Evolutionary conservation across 2,888 invertebrate species (phyloP).

Genomic region (Helleia helle): DNA sequence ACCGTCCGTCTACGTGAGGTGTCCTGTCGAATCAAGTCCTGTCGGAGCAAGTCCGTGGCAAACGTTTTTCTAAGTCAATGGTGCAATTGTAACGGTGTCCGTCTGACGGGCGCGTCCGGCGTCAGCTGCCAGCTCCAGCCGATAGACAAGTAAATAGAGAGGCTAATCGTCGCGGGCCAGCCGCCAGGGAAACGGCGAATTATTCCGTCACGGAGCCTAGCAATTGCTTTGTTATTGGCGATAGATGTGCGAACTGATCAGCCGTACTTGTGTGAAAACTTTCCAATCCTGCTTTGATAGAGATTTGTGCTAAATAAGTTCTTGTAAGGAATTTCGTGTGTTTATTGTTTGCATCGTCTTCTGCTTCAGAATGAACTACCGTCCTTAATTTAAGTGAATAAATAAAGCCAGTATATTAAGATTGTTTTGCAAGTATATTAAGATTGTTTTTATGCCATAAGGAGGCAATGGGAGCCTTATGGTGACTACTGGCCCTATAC

Average conservation of each 20-base stretch:
- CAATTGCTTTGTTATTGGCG: constrained; percentile 59
- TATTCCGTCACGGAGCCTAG: constrained; percentile 63
- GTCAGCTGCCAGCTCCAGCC: constrained; percentile 66
- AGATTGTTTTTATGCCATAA: too few species aligned
- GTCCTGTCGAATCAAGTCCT: constrained; percentile 36
- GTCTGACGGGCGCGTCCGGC: constrained; percentile 54
- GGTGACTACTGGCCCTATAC: too few species aligned
- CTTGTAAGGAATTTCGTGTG: too few species aligned
- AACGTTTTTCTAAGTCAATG: constrained; percentile 71
- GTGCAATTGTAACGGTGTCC: constrained; percentile 67
- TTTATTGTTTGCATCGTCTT: too few species aligned
- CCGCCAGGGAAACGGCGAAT: constrained; percentile 69
- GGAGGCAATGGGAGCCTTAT: too few species aligned
- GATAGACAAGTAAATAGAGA: constrained; percentile 72
- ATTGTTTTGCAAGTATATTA: too few species aligned
- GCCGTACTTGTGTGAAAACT: constrained; percentile 31
- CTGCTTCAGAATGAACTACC: too few species aligned
- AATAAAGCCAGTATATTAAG: too few species aligned
- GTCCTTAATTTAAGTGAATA: too few species aligned
- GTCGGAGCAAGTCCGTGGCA: constrained; percentile 43
- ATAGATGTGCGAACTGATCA: constrained; percentile 42
- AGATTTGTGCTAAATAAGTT: constrained; percentile 18
- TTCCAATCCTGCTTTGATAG: background rate
- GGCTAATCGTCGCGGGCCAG: constrained; percentile 71
- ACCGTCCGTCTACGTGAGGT: constrained; percentile 32